Percentiles rank a stretch among this genome's conserved stretches.
Evolutionary conservation across 1,140 invertebrate species (phyloP).

Genomic region (Ceratitis capitata): DNA sequence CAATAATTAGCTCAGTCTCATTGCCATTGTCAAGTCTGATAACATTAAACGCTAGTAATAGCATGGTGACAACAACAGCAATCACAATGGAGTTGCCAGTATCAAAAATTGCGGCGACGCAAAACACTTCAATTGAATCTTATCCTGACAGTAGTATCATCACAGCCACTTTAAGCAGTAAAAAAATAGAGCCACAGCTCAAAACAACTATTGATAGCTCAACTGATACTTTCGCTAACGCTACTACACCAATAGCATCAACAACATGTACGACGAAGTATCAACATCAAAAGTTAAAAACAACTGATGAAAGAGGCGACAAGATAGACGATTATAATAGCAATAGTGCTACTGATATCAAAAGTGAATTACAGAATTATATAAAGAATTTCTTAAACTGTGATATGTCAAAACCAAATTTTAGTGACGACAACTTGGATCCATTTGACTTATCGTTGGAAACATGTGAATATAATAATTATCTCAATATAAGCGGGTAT

Average conservation of each 20-base stretch:
- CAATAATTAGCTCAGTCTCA: no score
- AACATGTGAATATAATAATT: not conserved
- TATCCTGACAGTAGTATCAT: not conserved
- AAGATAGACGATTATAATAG: not conserved
- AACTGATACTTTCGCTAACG: not conserved
- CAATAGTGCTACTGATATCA: not conserved
- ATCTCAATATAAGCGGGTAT: not conserved
- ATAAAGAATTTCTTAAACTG: slow-evolving; percentile 22
- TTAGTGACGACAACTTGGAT: not conserved
- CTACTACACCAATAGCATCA: not conserved
- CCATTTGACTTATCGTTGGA: not conserved
- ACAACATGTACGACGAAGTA: not conserved
- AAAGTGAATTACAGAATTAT: not conserved
- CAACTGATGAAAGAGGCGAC: not conserved
- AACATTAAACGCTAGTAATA: not conserved
- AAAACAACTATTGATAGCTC: slow-evolving; percentile 28
- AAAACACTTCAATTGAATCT: no score
- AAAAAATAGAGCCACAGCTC: not conserved
- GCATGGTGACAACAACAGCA: not conserved
- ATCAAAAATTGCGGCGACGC: no score
- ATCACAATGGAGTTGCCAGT: no score
- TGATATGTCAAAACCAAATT: not conserved
- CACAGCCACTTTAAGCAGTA: not conserved
- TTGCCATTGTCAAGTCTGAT: not conserved
- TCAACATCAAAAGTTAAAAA: not conserved